These are phyloP conservation scores for Plagiodera versicolora DNA, from an alignment of 2,888 invertebrate species.

Conservation along the genomic window DNA sequence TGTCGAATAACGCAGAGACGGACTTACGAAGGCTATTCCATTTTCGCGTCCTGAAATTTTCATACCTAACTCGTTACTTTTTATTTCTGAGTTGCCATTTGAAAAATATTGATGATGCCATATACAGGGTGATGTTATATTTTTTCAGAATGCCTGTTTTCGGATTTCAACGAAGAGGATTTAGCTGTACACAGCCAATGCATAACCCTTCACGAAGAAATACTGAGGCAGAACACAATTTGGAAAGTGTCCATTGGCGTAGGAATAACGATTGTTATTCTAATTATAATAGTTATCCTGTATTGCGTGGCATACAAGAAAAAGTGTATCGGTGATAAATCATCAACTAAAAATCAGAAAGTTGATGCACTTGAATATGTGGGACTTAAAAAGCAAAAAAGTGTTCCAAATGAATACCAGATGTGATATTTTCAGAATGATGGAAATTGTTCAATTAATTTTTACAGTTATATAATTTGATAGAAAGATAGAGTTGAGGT, in stretches of 20 bases:
- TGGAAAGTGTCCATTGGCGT: conserved; percentile 15
- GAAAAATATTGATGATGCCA: too few species aligned
- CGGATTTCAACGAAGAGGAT: conserved; percentile 18
- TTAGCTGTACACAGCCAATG: conserved; percentile 17
- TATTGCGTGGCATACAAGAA: conserved; percentile 5
- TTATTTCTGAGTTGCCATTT: too few species aligned
- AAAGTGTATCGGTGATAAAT: not conserved
- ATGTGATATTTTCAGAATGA: conserved; percentile 10
- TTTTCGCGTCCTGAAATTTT: too few species aligned
- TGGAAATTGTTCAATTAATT: not conserved
- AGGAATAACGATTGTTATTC: conserved; percentile 11
- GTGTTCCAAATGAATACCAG: conserved; percentile 16
- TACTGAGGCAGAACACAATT: conserved; percentile 12
- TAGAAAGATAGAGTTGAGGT: too few species aligned
- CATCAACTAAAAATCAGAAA: not conserved
- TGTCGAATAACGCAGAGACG: too few species aligned
- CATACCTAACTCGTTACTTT: too few species aligned
- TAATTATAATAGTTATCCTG: conserved; percentile 7
- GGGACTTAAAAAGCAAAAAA: not conserved
- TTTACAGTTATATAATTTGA: too few species aligned
- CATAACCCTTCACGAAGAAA: conserved; percentile 8
- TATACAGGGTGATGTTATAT: too few species aligned
- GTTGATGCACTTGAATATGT: not conserved
- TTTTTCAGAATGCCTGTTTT: conserved; percentile 22
- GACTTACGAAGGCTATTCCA: too few species aligned